Evolutionary conservation across 2,888 invertebrate genomes (phyloP).

Genomic region (Phorcus lineatus): DNA sequence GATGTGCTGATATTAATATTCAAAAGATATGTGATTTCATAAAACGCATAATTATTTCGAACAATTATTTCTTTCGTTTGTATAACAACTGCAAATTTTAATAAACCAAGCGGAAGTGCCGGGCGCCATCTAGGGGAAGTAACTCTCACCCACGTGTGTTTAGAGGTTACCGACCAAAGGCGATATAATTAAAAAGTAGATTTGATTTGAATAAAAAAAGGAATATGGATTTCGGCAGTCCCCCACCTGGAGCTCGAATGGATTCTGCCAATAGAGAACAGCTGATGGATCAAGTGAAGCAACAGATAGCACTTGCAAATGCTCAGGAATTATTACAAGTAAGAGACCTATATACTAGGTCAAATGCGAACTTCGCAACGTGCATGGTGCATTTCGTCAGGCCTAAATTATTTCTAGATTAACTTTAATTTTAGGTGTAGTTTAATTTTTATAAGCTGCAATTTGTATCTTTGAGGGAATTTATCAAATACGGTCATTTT

Average conservation of each 20-base stretch:
- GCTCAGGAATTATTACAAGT: constrained; percentile 93
- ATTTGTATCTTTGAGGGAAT: no score
- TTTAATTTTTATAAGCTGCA: no score
- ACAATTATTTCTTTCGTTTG: neutral
- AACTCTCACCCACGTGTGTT: constrained; percentile 21
- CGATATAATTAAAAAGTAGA: neutral
- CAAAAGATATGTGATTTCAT: no score
- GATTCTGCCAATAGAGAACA: constrained; percentile 58
- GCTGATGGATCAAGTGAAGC: constrained; percentile 94
- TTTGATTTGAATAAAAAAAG: neutral
- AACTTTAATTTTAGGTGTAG: no score
- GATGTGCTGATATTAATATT: no score
- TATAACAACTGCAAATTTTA: neutral
- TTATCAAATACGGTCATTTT: no score
- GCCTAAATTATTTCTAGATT: no score
- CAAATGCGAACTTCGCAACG: no score
- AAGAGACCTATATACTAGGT: constrained; percentile 43
- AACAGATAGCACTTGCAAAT: constrained; percentile 94
- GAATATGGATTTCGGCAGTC: constrained; percentile 55
- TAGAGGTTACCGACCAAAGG: neutral
- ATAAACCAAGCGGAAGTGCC: neutral
- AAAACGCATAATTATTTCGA: no score
- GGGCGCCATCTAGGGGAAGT: neutral
- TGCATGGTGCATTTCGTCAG: no score
- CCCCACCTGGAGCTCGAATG: constrained; percentile 42